Evolutionary conservation across 2,888 invertebrate species (phyloP).

Genomic region (Ophraella communa): DNA sequence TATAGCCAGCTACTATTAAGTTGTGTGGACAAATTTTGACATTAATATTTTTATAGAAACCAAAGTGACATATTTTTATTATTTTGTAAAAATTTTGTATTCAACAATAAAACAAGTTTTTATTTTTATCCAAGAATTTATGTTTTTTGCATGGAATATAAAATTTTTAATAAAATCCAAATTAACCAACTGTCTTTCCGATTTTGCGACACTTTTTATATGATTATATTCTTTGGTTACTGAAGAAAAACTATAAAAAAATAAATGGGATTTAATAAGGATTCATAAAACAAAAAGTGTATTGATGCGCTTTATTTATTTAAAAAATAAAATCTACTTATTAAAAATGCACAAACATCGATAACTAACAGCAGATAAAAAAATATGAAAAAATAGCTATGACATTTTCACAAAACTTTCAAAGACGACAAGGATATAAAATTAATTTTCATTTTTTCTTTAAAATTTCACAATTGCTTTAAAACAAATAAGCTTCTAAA

Average conservation of each 20-base stretch:
- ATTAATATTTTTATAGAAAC: neutral
- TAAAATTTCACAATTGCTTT: neutral
- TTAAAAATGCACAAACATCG: constrained; percentile 11
- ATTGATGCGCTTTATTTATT: neutral
- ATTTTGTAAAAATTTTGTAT: too few species aligned
- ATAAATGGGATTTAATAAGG: neutral
- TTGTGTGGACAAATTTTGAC: neutral
- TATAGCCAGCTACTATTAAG: too few species aligned
- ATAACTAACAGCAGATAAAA: neutral
- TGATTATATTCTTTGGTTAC: too few species aligned
- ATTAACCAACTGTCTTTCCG: too few species aligned
- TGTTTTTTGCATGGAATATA: too few species aligned
- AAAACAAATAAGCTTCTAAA: neutral
- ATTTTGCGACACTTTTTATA: too few species aligned
- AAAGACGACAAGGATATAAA: neutral
- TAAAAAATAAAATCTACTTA: constrained; percentile 10
- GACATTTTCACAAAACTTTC: neutral
- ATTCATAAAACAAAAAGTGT: neutral
- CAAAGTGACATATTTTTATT: too few species aligned
- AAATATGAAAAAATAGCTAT: constrained; percentile 8
- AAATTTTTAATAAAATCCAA: too few species aligned
- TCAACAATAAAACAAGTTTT: too few species aligned
- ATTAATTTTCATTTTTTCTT: too few species aligned
- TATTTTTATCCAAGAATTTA: too few species aligned
- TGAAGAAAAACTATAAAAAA: too few species aligned